Evolutionary conservation across 2,888 invertebrate species (phyloP).

Genomic region (Epirrhoe alternata): DNA sequence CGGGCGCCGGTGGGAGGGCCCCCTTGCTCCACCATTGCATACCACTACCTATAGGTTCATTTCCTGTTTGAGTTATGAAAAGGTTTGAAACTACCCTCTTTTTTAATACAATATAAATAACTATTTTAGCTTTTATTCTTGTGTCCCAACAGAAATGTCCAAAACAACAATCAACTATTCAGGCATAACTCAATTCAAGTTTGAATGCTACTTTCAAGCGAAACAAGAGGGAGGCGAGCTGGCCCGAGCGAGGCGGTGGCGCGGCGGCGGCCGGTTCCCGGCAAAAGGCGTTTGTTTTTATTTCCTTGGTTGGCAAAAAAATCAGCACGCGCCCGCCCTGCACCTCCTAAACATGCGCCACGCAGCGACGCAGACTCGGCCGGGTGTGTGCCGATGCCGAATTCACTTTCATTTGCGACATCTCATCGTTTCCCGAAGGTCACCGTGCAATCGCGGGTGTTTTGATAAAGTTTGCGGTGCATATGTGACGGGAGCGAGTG

Average conservation of each 20-base stretch:
- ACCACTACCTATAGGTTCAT: constrained; percentile 56
- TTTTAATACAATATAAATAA: constrained; percentile 18
- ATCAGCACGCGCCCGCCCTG: constrained; percentile 83
- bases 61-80: background rate
- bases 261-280: constrained; percentile 69
- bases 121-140: background rate
- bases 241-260: constrained; percentile 25
- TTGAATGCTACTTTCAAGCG: constrained; percentile 5
- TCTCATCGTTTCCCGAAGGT: constrained; percentile 83
- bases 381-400: constrained; percentile 81
- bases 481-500: constrained; percentile 69
- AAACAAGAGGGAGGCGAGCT: constrained; percentile 3
- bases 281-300: constrained; percentile 84
- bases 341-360: constrained; percentile 85
- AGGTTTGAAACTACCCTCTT: constrained; percentile 68
- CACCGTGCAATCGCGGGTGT: constrained; percentile 72
- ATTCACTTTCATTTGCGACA: constrained; percentile 86
- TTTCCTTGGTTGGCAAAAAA: constrained; percentile 82
- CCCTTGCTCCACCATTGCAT: constrained; percentile 57
- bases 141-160: no score
- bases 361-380: constrained; percentile 84
- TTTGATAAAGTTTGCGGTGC: constrained; percentile 55
- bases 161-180: no score
- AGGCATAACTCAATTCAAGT: background rate
- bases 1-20: constrained; percentile 63